phyloP scores from a whole-genome alignment of 2,888 invertebrate genomes.

The Drosophila niveifrons region DNA sequence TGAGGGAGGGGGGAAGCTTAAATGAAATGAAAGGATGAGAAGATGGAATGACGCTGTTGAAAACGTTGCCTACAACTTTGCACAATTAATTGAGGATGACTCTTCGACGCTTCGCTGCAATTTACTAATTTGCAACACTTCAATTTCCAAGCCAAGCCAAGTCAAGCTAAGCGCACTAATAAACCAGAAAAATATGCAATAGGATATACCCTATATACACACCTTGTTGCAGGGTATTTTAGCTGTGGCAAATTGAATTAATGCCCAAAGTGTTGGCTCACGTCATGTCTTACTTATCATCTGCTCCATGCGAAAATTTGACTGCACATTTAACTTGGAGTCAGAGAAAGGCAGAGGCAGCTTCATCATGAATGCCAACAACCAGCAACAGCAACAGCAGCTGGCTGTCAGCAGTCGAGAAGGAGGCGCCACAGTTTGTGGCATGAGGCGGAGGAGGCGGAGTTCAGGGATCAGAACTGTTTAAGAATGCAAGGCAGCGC shows the following conservation, averaged over 20 bases:
- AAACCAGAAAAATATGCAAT: not conserved
- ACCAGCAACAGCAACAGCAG: not conserved
- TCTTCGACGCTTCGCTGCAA: conserved; percentile 3
- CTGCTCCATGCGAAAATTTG: conserved; percentile 46
- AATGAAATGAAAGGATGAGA: conserved; percentile 20
- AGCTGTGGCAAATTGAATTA: conserved; percentile 45
- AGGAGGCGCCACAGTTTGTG: not conserved
- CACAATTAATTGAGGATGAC: conserved; percentile 4
- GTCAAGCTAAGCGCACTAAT: not conserved
- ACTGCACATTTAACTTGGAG: conserved; percentile 46
- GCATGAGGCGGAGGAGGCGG: conserved; percentile 1
- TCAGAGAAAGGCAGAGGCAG: not conserved
- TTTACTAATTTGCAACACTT: not conserved
- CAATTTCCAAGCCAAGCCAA: too few relatives aligned
- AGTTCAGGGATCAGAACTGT: conserved; percentile 49
- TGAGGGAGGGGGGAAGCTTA: not conserved
- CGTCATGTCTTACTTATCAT: conserved; percentile 50
- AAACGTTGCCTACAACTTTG: conserved; percentile 1
- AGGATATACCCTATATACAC: not conserved
- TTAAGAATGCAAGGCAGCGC: conserved; percentile 75
- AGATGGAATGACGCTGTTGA: conserved; percentile 7
- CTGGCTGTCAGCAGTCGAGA: not conserved
- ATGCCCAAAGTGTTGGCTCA: conserved; percentile 23
- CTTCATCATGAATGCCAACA: conserved; percentile 21
- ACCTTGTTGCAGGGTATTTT: conserved; percentile 18